A percentile compares a stretch with the other conserved stretches of the same genome.
These are phyloP conservation scores for Xanthorhoe spadicearia DNA, from an alignment of 2,888 invertebrate species.

Conservation along the genomic window DNA sequence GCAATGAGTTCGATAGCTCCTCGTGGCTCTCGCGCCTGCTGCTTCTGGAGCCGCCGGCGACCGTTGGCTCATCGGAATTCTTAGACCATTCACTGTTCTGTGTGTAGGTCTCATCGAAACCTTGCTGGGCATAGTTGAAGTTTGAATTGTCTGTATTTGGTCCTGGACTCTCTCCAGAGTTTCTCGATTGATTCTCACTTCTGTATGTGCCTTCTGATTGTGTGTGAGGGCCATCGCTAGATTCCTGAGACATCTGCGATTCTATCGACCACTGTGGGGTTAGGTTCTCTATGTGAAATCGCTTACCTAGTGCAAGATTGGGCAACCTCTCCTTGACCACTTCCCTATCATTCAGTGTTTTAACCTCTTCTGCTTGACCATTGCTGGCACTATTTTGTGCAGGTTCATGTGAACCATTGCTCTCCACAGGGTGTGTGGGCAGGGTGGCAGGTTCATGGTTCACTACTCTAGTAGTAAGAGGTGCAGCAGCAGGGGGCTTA, in stretches of 20 bases:
- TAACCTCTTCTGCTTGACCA: conserved; percentile 59
- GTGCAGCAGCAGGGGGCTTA: conserved; percentile 44
- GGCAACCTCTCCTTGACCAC: conserved; percentile 72
- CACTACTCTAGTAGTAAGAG: conserved; percentile 41
- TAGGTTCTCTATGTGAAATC: conserved; percentile 72
- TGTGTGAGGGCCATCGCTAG: conserved; percentile 85
- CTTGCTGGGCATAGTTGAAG: conserved; percentile 71
- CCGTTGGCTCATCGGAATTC: conserved; percentile 58
- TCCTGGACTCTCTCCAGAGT: conserved; percentile 74
- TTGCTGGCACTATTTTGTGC: conserved; percentile 49
- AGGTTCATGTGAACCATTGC: conserved; percentile 48
- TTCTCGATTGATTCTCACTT: conserved; percentile 85
- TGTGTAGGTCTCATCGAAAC: conserved; percentile 59
- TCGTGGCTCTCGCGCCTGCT: conserved; percentile 62
- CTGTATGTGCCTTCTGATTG: conserved; percentile 86
- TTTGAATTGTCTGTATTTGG: conserved; percentile 70
- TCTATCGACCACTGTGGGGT: conserved; percentile 88
- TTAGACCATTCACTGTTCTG: conserved; percentile 67
- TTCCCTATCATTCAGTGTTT: conserved; percentile 71
- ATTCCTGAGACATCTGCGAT: conserved; percentile 87
- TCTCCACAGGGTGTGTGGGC: conserved; percentile 51
- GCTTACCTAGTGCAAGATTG: conserved; percentile 75
- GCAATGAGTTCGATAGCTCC: conserved; percentile 66
- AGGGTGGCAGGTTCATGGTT: conserved; percentile 44
- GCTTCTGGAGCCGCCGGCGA: conserved; percentile 53